Base-by-base conservation (phyloP, 1,140 invertebrate species). In the Bombus confusus region DNA sequence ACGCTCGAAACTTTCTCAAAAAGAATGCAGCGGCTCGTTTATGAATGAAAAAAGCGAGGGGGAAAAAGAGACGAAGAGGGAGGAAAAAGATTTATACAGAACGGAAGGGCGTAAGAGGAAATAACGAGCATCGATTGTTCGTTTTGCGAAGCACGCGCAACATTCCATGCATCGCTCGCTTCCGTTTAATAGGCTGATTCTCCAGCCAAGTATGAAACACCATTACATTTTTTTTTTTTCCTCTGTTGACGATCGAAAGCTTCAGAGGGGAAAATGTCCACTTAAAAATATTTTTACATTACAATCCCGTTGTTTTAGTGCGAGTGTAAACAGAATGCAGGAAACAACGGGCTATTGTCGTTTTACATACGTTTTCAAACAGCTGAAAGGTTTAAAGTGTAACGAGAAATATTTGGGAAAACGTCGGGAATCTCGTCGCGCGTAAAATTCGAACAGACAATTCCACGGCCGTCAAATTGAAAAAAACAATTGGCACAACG, bases 1-100 rank as follows among this genome's bases (percentile, higher is more conserved):
- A 52, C 25, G 72, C 25, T 47, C 31, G 25, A 68, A 83, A 83
- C 25, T 76, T 83, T 47, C 25, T 28, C 57, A 25, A 52, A 66
- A 83, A 83, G 80, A 83, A 83, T 76, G 80, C 52, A 31, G 13
- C n/a, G 18, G 37, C 75, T 81, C 52, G 39, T 22, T 66, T n/a
- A 52, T 39, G 39, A n/a, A 34, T 28, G 28, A 68, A 28, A 66
- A 34, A 34, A 8, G 18, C n/a, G 18, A 43, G 28, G 25, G 10
- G 4, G 34, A 9, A 41, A 41, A 41, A n/a, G 39, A 39, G 47
- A 25, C 22, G 37, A 31, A 3, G 15, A 15, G 37, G 22, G 8
- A 22, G 31, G 18, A 8, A 12, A 28, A 62, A 13, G 9, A 62
- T 52, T 52, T 52, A 22, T 52, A 52, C 18, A 31, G 15, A 66